phyloP scores from a whole-genome alignment of 2,888 invertebrate species.

The Stictocephala bisonia region DNA sequence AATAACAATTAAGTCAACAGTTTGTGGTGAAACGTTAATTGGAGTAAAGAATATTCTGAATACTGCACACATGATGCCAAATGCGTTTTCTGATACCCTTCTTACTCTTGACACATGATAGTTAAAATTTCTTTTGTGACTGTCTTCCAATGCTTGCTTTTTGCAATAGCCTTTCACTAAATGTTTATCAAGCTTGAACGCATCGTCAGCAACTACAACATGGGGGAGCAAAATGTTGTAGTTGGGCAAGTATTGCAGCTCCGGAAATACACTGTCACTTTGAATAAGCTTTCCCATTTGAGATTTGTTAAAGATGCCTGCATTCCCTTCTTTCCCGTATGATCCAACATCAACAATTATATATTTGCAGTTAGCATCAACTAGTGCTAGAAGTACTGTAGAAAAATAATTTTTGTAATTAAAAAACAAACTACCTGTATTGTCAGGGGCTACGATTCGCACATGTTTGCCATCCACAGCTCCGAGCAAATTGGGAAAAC shows the following conservation, averaged over 20 bases:
- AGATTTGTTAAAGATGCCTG: conserved; percentile 21
- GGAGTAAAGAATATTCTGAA: too few species aligned
- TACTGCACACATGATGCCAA: background rate
- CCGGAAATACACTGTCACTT: conserved; percentile 1
- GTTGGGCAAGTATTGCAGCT: background rate
- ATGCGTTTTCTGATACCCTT: conserved; percentile 18
- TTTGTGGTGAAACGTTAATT: background rate
- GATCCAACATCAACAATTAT: conserved; percentile 10
- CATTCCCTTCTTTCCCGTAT: conserved; percentile 24
- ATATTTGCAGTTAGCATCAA: conserved; percentile 24
- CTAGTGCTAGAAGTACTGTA: background rate
- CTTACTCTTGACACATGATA: background rate
- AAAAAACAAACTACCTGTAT: conserved; percentile 5
- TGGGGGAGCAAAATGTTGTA: background rate
- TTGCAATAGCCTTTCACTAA: background rate
- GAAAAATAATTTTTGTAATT: conserved; percentile 12
- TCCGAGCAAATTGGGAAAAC: conserved; percentile 15
- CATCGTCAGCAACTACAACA: conserved; percentile 10
- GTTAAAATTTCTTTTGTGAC: background rate
- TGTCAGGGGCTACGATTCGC: conserved; percentile 18
- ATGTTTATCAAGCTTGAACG: conserved; percentile 11
- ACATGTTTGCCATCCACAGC: conserved; percentile 23
- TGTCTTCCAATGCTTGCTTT: background rate
- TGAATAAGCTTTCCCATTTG: background rate
- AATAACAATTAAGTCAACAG: too few species aligned